Evolutionary conservation across 2,888 invertebrate species (phyloP), one percentile per base, ranked within the genome.

Genomic region (Globia sparganii): DNA sequence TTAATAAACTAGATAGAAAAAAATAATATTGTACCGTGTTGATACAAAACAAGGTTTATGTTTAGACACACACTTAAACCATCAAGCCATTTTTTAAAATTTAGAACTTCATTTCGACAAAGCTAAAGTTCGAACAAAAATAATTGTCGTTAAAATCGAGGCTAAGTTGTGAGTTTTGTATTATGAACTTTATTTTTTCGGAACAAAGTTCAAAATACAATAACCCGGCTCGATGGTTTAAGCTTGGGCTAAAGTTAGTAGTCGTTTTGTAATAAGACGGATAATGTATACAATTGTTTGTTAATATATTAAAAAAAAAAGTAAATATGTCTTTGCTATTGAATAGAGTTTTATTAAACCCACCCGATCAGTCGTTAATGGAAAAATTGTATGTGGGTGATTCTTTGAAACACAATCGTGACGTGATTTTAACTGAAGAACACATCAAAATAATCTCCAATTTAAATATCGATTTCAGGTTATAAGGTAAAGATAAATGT

Each of bases 1-100:
- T 67, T 49, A 49, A 49, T 49, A 49, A 66, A 66, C 4, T 21
- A 46, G 66, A 66, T 13, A 66, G 28, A 46, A 66, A 28, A 43
- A 9, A 28, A 4, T 6, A 37, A 28, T n/a, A 18, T 2, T 21
- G 11, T 21, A 25, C 11, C 9, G 3, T 53, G 53, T 53, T 25
- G 53, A n/a, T n/a, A 25, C n/a, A 9, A 53, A 53, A 53, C 25
- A 53, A 53, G 53, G 25, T 53, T 53, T 4, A 53, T 53, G 8
- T 53, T 53, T 25, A 9, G 49, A 53, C 8, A 8, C 8, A 53
- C 11, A 11, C 4, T 53, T n/a, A 53, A 53, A 25, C 4, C 53
- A n/a, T 53, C n/a, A 4, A 53, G 9, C 25, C 9, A 25, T n/a
- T 53, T 49, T 25, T 25, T 4, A 2, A 2, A 43, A 53, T 11